phyloP scores from a whole-genome alignment of 2,797 vertebrate species.

The Sebastes alutus region DNA sequence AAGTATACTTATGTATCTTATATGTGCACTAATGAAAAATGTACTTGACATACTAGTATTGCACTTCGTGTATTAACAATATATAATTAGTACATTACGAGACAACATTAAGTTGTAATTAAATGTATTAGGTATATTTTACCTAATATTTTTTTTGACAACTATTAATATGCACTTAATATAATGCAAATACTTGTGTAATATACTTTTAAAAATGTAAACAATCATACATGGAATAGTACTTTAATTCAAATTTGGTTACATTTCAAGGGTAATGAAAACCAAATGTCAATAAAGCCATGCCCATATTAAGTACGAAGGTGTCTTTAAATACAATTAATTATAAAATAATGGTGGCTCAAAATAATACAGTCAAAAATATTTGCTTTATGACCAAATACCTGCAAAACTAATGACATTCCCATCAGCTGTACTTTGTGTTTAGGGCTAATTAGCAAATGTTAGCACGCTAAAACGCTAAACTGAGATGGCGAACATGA shows the following conservation, averaged over 20 bases:
- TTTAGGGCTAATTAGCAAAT: too few relatives aligned
- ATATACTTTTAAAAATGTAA: background rate
- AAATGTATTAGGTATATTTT: background rate
- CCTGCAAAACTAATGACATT: background rate
- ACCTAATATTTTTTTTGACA: background rate
- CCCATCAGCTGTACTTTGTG: too few relatives aligned
- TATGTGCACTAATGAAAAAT: background rate
- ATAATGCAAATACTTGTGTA: background rate
- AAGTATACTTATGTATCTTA: background rate
- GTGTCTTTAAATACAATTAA: background rate
- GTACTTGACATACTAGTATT: background rate
- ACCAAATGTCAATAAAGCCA: too few relatives aligned
- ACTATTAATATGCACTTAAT: background rate
- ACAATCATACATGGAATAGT: background rate
- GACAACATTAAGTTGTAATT: background rate
- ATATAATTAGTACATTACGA: background rate
- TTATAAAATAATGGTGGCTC: background rate
- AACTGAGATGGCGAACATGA: too few relatives aligned
- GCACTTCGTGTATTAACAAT: too few relatives aligned
- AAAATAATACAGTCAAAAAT: background rate
- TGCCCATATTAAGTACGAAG: background rate
- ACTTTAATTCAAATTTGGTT: background rate
- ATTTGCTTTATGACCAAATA: background rate
- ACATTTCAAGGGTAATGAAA: background rate
- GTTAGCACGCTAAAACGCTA: fast-evolving